Conservation (phyloP, 2,888 invertebrate genomes). For the Drosophila melanocephala region DNA sequence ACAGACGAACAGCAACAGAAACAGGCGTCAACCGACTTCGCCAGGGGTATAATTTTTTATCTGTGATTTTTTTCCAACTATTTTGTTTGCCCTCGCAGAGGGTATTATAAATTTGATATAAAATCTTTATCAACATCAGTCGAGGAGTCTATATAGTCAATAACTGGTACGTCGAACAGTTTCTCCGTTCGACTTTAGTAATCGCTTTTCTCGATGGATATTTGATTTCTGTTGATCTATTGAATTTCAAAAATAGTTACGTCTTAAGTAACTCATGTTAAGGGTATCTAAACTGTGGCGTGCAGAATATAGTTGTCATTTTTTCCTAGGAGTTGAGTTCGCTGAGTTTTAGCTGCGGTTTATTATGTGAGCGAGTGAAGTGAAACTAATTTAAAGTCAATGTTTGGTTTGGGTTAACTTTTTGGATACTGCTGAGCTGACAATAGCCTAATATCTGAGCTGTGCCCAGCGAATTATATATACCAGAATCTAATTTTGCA, state of each 20-base stretch:
- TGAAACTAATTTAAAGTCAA: slow-evolving; percentile 75
- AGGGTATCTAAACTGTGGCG: neutral
- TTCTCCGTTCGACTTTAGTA: neutral
- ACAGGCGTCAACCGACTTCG: slow-evolving; percentile 10
- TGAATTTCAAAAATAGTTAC: neutral
- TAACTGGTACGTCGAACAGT: neutral
- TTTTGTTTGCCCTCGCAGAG: neutral
- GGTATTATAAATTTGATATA: neutral
- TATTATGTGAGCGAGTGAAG: slow-evolving; percentile 68
- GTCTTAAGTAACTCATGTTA: neutral
- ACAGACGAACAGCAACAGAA: neutral
- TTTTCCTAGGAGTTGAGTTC: slow-evolving; percentile 26
- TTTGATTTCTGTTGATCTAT: neutral
- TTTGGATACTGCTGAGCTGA: slow-evolving; percentile 6
- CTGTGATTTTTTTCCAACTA: neutral
- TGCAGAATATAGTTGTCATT: neutral
- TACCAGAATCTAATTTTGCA: slow-evolving; percentile 12
- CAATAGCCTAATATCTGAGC: slow-evolving; percentile 13
- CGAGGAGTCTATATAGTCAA: neutral
- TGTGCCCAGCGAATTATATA: slow-evolving; percentile 9
- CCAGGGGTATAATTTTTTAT: slow-evolving; percentile 24
- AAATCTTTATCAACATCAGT: neutral
- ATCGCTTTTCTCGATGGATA: neutral
- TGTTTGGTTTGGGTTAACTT: slow-evolving; percentile 48
- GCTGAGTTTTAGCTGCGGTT: slow-evolving; percentile 56